phyloP scores from a whole-genome alignment of 1,140 invertebrate species.

The Lineus longissimus region DNA sequence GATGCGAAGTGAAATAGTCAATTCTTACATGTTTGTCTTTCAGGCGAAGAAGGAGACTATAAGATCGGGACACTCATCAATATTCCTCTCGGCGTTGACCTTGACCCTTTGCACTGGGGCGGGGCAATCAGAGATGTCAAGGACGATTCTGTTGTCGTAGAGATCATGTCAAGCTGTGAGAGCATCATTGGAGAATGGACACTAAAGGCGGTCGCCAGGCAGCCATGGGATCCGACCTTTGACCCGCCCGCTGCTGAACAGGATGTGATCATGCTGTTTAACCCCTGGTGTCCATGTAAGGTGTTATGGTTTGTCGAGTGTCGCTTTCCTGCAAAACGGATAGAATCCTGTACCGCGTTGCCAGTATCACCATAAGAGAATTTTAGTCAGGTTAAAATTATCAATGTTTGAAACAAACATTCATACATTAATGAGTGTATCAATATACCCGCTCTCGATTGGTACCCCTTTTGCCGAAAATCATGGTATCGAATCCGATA shows the following conservation, averaged over 20 bases:
- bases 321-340: background rate
- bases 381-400: too few species aligned
- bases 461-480: too few species aligned
- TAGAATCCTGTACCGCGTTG: background rate
- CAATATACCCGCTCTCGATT: too few species aligned
- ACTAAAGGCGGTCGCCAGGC: conserved; percentile 77
- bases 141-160: conserved; percentile 9
- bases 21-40: background rate
- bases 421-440: too few species aligned
- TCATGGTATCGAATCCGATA: too few species aligned
- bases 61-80: conserved; percentile 6
- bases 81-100: conserved; percentile 5
- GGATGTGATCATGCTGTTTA: conserved; percentile 68
- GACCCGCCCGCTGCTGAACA: conserved; percentile 65
- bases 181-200: conserved; percentile 80
- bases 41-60: conserved; percentile 6
- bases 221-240: conserved; percentile 55
- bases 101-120: conserved; percentile 17
- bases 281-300: conserved; percentile 75
- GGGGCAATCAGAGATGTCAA: conserved; percentile 10
- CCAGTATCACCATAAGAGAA: too few species aligned
- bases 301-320: too few species aligned
- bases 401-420: too few species aligned
- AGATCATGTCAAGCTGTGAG: conserved; percentile 55
- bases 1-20: too few species aligned